Conservation (phyloP, 1,140 invertebrate species). For the Coenobita brevimanus region DNA sequence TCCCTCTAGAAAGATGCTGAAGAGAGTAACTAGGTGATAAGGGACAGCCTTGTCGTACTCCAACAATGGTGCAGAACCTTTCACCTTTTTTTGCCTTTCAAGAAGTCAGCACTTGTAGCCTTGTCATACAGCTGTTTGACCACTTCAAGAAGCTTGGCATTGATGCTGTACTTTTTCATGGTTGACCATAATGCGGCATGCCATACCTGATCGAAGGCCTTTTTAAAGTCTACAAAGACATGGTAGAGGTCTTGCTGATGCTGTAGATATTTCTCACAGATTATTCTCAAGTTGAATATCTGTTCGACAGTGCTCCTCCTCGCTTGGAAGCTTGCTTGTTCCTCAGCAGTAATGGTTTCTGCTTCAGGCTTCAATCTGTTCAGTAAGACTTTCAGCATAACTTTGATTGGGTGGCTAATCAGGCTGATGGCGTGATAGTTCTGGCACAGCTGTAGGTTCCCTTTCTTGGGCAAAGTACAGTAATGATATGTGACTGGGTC, state of each 20-base stretch:
- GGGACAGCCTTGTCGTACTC: neutral
- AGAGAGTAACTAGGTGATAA: neutral
- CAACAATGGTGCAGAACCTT: neutral
- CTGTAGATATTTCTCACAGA: neutral
- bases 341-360: too few species aligned
- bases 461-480: neutral
- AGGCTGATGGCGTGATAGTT: too few species aligned
- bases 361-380: too few species aligned
- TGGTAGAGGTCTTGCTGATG: slow-evolving; percentile 13
- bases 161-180: slow-evolving; percentile 1
- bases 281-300: neutral
- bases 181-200: neutral
- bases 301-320: slow-evolving; percentile 10
- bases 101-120: neutral
- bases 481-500: neutral
- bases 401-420: too few species aligned
- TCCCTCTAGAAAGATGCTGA: neutral
- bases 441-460: neutral
- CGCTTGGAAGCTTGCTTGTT: neutral
- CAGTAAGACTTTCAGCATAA: too few species aligned
- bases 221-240: slow-evolving; percentile 3
- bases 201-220: slow-evolving; percentile 3
- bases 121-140: slow-evolving; percentile 8
- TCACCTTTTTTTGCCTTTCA: too few species aligned
- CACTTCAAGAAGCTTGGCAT: neutral